These are phyloP conservation scores for Leptinotarsa peninsularis DNA, from an alignment of 2,888 invertebrate species.

Conservation along the genomic window DNA sequence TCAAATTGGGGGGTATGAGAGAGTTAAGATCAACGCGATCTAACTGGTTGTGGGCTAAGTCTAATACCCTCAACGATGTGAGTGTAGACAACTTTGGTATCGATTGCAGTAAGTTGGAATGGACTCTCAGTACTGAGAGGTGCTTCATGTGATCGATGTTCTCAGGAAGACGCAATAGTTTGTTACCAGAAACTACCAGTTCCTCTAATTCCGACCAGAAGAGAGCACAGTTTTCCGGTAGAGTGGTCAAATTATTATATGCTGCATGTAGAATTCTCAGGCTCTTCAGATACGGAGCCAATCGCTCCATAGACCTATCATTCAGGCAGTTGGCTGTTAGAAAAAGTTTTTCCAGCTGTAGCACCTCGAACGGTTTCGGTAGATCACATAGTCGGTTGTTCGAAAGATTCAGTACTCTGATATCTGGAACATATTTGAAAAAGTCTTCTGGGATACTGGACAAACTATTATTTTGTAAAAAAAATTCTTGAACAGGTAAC, in stretches of 20 bases:
- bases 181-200: constrained; percentile 84
- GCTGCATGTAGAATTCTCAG: constrained; percentile 81
- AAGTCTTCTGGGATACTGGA: constrained; percentile 81
- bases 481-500: constrained; percentile 77
- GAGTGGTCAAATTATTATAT: constrained; percentile 79
- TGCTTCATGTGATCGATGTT: constrained; percentile 79
- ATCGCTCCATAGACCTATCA: constrained; percentile 71
- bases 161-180: constrained; percentile 80
- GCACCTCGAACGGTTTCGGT: constrained; percentile 71
- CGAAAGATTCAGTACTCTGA: constrained; percentile 81
- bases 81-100: constrained; percentile 84
- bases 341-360: constrained; percentile 76
- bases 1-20: constrained; percentile 83
- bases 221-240: constrained; percentile 80
- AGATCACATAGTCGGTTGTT: constrained; percentile 81
- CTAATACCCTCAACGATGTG: constrained; percentile 80
- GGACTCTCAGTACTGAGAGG: constrained; percentile 81
- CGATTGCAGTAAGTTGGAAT: constrained; percentile 82
- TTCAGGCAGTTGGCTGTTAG: constrained; percentile 82
- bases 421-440: constrained; percentile 74
- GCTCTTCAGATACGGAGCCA: constrained; percentile 74
- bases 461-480: constrained; percentile 83
- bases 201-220: constrained; percentile 86
- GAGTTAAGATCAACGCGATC: constrained; percentile 82
- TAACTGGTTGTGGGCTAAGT: constrained; percentile 87